These are phyloP conservation scores for Apodemia mormo DNA, from an alignment of 2,888 invertebrate genomes.

Conservation along the genomic window DNA sequence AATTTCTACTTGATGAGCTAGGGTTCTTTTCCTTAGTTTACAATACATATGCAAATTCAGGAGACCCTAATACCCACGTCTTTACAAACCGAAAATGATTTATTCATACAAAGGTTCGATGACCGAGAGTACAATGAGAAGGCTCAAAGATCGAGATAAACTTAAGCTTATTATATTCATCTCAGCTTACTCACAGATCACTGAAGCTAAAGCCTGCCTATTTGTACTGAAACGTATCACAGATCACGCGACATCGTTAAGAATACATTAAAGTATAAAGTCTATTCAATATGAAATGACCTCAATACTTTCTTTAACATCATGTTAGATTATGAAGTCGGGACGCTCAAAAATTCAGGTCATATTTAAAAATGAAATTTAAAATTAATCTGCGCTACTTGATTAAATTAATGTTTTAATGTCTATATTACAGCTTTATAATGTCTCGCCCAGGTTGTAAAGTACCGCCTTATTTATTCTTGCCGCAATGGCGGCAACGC, in stretches of 20 bases:
- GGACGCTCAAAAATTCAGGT: no score
- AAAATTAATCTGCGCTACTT: no score
- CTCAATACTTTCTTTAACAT: background rate
- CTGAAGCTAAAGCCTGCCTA: background rate
- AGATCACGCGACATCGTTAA: background rate
- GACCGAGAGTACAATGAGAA: background rate
- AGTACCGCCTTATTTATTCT: no score
- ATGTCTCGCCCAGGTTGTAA: no score
- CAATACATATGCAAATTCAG: background rate
- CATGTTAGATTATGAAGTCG: no score
- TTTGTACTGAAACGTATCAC: background rate
- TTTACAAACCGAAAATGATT: conserved; percentile 12
- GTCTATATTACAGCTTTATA: no score
- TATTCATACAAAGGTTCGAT: background rate
- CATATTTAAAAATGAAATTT: no score
- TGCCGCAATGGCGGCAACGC: no score
- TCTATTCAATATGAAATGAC: background rate
- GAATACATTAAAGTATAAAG: background rate
- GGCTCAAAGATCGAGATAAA: background rate
- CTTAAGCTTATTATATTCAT: background rate
- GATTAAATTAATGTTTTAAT: no score
- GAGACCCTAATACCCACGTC: background rate
- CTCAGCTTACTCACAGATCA: background rate
- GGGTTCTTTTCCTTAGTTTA: no score
- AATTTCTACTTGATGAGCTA: no score